Base-by-base conservation (phyloP, 2,113 vertebrate species). In the Marmota flaviventris region DNA sequence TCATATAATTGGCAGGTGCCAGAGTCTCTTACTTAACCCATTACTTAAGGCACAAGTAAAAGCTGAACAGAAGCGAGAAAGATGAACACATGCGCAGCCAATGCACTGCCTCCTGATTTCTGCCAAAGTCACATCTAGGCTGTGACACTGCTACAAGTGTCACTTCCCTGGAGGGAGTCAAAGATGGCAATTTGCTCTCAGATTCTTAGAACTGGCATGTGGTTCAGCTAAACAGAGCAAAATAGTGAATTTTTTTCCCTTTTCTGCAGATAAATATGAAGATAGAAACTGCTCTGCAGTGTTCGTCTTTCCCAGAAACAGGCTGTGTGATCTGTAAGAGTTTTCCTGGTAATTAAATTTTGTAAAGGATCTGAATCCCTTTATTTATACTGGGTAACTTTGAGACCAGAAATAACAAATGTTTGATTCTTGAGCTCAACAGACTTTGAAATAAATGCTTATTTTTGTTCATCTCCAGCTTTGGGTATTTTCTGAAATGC, bases 381-480 rank as follows among this genome's bases (percentile, higher is more conserved):
- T 61, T 96, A 97, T 92, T 98, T 93, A 58, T 96, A 91, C 89
- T 98, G 97, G 12, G 34, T 79, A 98, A 79, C 94, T 97, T 91
- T 92, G 97, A 98, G 94, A 94, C 82, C 67, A 98, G 86, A 97
- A 98, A 97, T 94, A 98, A 97, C 90, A 98, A 98, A 98, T 97
- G 29, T 1, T 95, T 98, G 95, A 97, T 97, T 98, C 94, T 90
- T 96, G 93, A 97, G 85, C 86, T 97, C 97, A 97, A 91, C 45
- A 92, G 85, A 97, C 97, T 98, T 97, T 98, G 97, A 98, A 98
- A 98, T 3, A 25, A 97, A 97, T 97, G 85, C 89, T 97, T 98
- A 97, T 98, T 98, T 98, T 97, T 97, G 93, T 95, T 98, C 96
- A 96, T 97, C 89, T 98, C 94, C 95, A 97, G 96, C 92, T 98